Evolutionary conservation across 2,113 vertebrate genomes (phyloP), one percentile per base, ranked within the genome.

Genomic region (Calypte anna): DNA sequence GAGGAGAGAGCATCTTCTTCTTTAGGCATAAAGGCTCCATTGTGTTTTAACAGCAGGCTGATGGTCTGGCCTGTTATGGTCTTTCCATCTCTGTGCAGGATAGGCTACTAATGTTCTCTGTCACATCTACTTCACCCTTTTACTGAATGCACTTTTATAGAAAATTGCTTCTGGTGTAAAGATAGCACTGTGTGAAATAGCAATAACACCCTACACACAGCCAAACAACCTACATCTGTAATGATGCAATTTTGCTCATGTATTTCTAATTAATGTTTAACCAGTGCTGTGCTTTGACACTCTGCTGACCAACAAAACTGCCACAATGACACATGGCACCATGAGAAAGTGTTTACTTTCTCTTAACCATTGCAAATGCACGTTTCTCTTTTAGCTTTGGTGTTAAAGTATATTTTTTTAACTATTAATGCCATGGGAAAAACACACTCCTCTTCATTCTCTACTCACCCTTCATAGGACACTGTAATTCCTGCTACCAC

Each of bases 391-490:
- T 48, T 19, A 90, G 12, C 38, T 5, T 43, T 63, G 43, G 44
- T 48, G 11, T 19, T 14, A 27, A 7, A 14, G 24, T 13, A 46
- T 7, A 14, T 44, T 87, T 85, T 85, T 76, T 53, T 59, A 80
- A 64, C 23, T 78, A 8, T 15, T 81, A 27, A 15, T 66, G 21
- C 46, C 12, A 18, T 8, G 13, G 14, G 31, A 69, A 80, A 87
- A 86, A 0, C 10, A 57, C 94, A 98, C 98, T 96, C 95, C 74
- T 36, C 40, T 78, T 77, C 17, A 2, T 54, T 91, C 66, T 54
- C 58, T 94, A 98, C 98, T 96, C 95, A 99, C 99, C 98, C 98
- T 16, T 98, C 98, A 83, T 99, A 99, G 25, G 98, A 98, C 63
- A 98, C 94, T 15, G 98, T 99, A 77, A 99, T 94, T n/a, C 99